Evolutionary conservation across 2,888 invertebrate species (phyloP).

Genomic region (Fragum sueziense): DNA sequence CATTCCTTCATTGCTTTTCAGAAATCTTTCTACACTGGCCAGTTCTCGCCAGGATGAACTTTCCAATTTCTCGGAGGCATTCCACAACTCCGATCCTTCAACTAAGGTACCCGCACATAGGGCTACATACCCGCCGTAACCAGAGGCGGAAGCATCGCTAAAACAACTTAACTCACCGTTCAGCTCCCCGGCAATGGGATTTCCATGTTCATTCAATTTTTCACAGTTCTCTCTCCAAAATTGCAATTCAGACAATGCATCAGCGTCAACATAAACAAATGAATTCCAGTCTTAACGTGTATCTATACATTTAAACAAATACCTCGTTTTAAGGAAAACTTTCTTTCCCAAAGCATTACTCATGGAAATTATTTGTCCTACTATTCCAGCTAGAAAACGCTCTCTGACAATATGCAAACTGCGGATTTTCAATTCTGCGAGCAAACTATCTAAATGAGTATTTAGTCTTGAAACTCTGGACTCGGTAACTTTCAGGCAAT

Average conservation of each 20-base stretch:
- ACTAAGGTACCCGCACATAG: conserved; percentile 17
- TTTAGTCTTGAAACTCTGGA: neutral
- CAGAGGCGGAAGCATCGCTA: conserved; percentile 1
- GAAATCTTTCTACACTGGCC: neutral
- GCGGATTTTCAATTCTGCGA: neutral
- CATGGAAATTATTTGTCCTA: conserved; percentile 30
- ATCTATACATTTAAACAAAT: neutral
- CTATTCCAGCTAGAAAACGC: neutral
- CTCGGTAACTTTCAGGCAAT: neutral
- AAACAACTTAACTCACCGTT: neutral
- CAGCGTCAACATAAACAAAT: neutral
- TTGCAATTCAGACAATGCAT: conserved; percentile 9
- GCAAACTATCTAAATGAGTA: neutral
- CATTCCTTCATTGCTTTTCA: neutral
- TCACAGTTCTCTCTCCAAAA: conserved; percentile 22
- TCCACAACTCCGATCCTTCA: conserved; percentile 15
- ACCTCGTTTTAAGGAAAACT: conserved; percentile 5
- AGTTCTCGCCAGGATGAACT: conserved; percentile 20
- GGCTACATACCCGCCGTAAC: conserved; percentile 21
- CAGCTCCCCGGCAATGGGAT: neutral
- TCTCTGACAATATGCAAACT: neutral
- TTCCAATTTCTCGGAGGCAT: neutral
- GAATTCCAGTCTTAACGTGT: conserved; percentile 16
- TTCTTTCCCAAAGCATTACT: conserved; percentile 5
- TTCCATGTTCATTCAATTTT: neutral